Conservation (phyloP, 1,140 invertebrate genomes). For the Adelges cooleyi region DNA sequence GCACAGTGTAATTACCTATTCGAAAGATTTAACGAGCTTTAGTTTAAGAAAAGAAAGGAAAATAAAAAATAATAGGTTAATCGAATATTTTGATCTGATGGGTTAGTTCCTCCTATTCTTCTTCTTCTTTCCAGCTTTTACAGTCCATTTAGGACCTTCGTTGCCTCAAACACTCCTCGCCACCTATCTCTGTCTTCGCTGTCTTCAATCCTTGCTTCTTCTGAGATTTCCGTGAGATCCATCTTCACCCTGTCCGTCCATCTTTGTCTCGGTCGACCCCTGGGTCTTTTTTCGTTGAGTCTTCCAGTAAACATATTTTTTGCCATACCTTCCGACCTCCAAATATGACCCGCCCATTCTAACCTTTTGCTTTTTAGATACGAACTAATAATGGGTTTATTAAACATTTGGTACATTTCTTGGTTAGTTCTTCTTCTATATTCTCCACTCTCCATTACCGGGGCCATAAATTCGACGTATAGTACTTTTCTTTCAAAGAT, state of each 20-base stretch:
- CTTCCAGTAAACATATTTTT: not conserved
- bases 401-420: conserved; percentile 24
- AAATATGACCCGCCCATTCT: not conserved
- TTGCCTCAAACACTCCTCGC: not conserved
- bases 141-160: not conserved
- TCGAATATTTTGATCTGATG: too few species aligned
- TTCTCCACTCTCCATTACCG: conserved; percentile 19
- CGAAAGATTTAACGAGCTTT: too few species aligned
- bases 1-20: too few species aligned
- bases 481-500: conserved; percentile 28
- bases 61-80: too few species aligned
- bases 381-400: not conserved
- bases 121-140: not conserved
- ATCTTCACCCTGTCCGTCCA: not conserved
- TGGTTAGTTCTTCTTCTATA: conserved; percentile 26
- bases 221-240: not conserved
- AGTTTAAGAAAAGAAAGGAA: too few species aligned
- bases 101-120: too few species aligned
- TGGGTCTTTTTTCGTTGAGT: not conserved
- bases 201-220: not conserved
- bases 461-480: conserved; percentile 25
- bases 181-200: not conserved
- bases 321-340: not conserved
- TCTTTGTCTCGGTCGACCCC: not conserved
- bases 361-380: not conserved